A percentile compares a stretch with the other conserved stretches of the same genome.
phyloP scores from a whole-genome alignment of 2,113 vertebrate species.

The Daubentonia madagascariensis region DNA sequence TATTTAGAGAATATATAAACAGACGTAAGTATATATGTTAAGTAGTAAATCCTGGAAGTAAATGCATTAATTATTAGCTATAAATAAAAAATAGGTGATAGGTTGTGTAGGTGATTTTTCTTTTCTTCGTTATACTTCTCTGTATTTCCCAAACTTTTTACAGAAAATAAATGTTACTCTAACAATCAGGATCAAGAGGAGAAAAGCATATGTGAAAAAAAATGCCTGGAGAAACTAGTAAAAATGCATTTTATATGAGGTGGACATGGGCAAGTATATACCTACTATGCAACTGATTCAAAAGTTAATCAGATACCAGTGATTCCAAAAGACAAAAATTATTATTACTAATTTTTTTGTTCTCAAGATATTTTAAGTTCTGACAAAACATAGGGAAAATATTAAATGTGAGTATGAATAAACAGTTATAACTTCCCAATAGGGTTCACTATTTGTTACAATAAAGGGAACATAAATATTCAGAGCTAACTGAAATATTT shows the following conservation, averaged over 20 bases:
- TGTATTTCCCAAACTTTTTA: neutral
- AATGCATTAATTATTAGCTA: neutral
- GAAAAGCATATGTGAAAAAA: slow-evolving; percentile 26
- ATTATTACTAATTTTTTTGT: neutral
- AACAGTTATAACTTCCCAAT: neutral
- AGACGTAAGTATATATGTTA: neutral
- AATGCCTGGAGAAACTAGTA: neutral
- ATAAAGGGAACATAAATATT: slow-evolving; percentile 14
- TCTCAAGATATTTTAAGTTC: slow-evolving; percentile 15
- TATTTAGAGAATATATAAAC: neutral
- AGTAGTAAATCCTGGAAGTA: neutral
- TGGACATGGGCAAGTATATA: neutral
- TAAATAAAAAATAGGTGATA: neutral
- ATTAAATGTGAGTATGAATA: neutral
- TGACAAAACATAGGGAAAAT: slow-evolving; percentile 7
- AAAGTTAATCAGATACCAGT: slow-evolving; percentile 26
- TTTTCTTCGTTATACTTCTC: neutral
- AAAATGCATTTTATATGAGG: slow-evolving; percentile 26
- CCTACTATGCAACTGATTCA: neutral
- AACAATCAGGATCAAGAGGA: neutral
- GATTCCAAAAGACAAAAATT: neutral
- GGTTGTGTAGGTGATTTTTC: neutral
- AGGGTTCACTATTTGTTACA: neutral
- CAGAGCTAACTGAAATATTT: neutral
- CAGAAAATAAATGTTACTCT: neutral